phyloP scores from a whole-genome alignment of 2,888 invertebrate genomes.

The Tenodera sinensis region DNA sequence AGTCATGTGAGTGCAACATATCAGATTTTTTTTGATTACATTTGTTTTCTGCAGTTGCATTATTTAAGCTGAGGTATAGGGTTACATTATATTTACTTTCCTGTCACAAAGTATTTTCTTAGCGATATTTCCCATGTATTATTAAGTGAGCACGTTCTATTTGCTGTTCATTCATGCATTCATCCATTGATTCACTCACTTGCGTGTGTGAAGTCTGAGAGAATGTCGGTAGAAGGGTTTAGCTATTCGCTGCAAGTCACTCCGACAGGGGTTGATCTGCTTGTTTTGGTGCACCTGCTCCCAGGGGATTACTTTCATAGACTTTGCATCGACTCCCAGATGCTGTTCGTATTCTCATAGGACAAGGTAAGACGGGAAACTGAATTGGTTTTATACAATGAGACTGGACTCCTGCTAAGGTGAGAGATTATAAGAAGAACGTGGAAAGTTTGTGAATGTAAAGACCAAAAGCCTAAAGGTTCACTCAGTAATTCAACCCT shows the following conservation, averaged over 20 bases:
- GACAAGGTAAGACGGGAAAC: not conserved
- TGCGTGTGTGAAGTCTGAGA: too few species aligned
- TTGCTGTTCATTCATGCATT: too few species aligned
- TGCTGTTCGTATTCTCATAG: not conserved
- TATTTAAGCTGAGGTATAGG: too few species aligned
- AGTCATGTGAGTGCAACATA: too few species aligned
- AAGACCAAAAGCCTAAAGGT: not conserved
- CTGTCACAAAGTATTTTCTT: too few species aligned
- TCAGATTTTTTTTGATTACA: too few species aligned
- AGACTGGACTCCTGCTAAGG: not conserved
- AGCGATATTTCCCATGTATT: too few species aligned
- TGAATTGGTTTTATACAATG: not conserved
- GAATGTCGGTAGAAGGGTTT: not conserved
- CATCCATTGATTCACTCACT: too few species aligned
- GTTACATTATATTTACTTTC: too few species aligned
- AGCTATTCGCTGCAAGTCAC: not conserved
- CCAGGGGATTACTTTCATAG: not conserved
- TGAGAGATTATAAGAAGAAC: not conserved
- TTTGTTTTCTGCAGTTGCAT: too few species aligned
- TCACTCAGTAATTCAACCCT: not conserved
- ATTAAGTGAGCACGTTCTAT: too few species aligned
- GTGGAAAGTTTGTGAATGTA: not conserved
- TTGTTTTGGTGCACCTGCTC: not conserved
- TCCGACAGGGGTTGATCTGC: not conserved
- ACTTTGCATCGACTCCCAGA: not conserved